Base-by-base conservation (phyloP, 1,140 invertebrate genomes). In the Drosophila subobscura region DNA sequence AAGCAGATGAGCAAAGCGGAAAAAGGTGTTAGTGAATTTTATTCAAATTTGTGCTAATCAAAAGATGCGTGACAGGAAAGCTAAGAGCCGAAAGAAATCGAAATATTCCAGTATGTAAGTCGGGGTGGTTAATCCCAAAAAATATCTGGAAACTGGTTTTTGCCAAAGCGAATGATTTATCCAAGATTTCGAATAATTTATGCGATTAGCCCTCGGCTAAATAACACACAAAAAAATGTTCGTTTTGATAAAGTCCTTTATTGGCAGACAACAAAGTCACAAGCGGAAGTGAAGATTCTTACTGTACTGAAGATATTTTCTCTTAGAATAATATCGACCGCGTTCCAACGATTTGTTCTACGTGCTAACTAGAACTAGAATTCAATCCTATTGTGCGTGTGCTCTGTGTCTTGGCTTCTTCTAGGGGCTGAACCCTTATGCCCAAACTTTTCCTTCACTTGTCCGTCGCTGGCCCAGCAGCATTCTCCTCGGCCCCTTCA, bases 1-100 rank as follows among this genome's bases (percentile, higher is more conserved):
- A 6, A 41, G 42, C 22, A 22, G 52, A 42, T 52, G 40, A 50
- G 12, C 40, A 37, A 49, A 44, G 52, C 16, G 33, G 52, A 53
- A 52, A 52, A 61, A 88, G 83, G 81, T 86, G 77, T 75, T 75
- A 83, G 81, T 86, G 78, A 78, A 88, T 86, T 88, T 86, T 86
- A 88, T 88, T 86, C 65, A 88, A 86, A 86, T 86, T 86, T 88
- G 70, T 78, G 64, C 74, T 88, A 88, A 88, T 86, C 83, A 86
- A 88, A 78, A 52, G 70, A 54, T 79, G 76, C 83, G 83, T 88
- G 81, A 88, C 83, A 71, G 64, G 78, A 46, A 77, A 75, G 65
- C 49, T 55, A 71, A 51, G 40, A 72, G 45, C 61, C 33, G 40
- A 40, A 5, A 50, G 60, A 52, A 61, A 63, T 64, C 42, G 33